Conservation (phyloP, 2,888 invertebrate genomes). For the Eupithecia vulgata region DNA sequence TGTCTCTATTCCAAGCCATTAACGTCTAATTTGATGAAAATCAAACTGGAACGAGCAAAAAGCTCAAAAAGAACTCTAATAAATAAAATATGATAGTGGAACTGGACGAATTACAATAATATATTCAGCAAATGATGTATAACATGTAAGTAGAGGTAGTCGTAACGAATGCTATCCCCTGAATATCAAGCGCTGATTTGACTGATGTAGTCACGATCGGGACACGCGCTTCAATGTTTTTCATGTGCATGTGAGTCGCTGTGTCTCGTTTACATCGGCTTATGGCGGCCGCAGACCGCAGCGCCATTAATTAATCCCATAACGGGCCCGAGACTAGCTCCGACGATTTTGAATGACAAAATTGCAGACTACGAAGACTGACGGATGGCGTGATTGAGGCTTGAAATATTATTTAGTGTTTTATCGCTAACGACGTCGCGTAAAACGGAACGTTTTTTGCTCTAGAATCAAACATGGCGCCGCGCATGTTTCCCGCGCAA, state of each 20-base stretch:
- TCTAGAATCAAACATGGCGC: conserved; percentile 54
- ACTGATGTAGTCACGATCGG: conserved; percentile 76
- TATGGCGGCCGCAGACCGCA: conserved; percentile 60
- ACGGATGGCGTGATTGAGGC: conserved; percentile 71
- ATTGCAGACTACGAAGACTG: conserved; percentile 62
- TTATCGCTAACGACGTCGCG: conserved; percentile 59
- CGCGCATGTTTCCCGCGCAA: conserved; percentile 56
- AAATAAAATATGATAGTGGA: conserved; percentile 42
- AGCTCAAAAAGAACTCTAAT: conserved; percentile 22
- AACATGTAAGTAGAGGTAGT: conserved; percentile 57
- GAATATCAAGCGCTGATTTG: conserved; percentile 76
- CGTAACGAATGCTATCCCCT: conserved; percentile 70
- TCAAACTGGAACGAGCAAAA: conserved; percentile 39
- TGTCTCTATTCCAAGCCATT: conserved; percentile 33
- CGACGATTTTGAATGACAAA: conserved; percentile 75
- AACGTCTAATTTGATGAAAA: conserved; percentile 40
- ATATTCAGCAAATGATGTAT: conserved; percentile 59
- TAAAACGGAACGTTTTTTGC: conserved; percentile 50
- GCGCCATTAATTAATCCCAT: conserved; percentile 72
- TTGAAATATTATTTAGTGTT: conserved; percentile 67
- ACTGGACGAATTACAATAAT: conserved; percentile 54
- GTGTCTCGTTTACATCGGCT: conserved; percentile 65
- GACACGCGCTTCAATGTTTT: conserved; percentile 72
- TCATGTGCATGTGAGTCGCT: conserved; percentile 61
- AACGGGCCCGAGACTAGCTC: conserved; percentile 62